Evolutionary conservation across 2,113 vertebrate species (phyloP).

Genomic region (Phalacrocorax aristotelis): DNA sequence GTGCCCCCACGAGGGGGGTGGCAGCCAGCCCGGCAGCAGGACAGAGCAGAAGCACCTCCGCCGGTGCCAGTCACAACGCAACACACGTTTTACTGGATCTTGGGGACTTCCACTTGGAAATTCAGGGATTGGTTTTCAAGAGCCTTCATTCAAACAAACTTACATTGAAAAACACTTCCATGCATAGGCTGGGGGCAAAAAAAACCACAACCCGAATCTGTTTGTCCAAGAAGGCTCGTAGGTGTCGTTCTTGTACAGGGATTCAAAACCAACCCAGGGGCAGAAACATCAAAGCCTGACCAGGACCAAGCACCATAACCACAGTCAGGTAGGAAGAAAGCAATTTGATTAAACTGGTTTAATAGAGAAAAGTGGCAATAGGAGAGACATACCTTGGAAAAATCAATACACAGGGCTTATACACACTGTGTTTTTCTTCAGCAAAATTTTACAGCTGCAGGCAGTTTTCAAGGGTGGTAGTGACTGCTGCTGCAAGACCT

Average conservation of each 20-base stretch:
- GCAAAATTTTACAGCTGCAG: background rate
- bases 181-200: rapidly evolving
- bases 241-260: background rate
- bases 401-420: rapidly evolving
- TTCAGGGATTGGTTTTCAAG: background rate
- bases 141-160: background rate
- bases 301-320: background rate
- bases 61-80: background rate
- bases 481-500: too few species aligned
- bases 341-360: background rate
- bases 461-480: background rate
- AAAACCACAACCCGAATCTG: background rate
- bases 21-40: background rate
- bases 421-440: background rate
- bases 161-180: background rate
- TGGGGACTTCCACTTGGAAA: background rate
- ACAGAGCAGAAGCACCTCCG: background rate
- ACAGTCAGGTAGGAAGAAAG: background rate
- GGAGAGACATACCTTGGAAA: background rate
- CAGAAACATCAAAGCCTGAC: background rate
- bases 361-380: background rate
- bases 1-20: background rate
- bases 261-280: background rate
- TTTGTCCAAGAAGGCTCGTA: background rate
- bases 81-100: rapidly evolving